Evolutionary conservation across 2,113 vertebrate species (phyloP), one percentile per base, ranked within the genome.

Genomic region (Eretmochelys imbricata): DNA sequence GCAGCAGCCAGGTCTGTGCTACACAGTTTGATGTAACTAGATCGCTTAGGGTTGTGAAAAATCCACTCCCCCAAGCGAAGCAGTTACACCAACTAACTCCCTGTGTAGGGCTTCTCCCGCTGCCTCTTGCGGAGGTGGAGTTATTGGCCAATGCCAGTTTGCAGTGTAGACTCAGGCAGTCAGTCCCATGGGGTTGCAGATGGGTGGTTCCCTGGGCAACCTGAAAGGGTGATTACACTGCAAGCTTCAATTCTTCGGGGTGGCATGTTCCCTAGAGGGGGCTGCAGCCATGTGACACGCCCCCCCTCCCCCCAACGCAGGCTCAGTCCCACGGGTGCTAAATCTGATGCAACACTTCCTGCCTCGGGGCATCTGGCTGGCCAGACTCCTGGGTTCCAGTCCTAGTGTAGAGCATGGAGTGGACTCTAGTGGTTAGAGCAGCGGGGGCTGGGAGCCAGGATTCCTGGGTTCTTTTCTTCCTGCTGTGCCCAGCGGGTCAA

Each of bases 301-400:
- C 38, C 38, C 14, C 14, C 31, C n/a, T n/a, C 35, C 6, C 20
- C 20, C 20, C 0, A 17, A 11, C 2, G 2, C 29, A 14, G 59
- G 59, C 13, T 31, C 29, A 54, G 31, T 17, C 62, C 62, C 35
- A n/a, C 17, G 4, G 35, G 35, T n/a, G 62, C 62, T 69, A 20
- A 65, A n/a, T 14, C 62, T 69, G 14, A n/a, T 17, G 35, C 62
- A 69, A 69, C 16, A n/a, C 62, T 69, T 69, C 62, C 29, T 62
- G 59, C 29, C 59, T 16, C 6, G 27, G 59, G 59, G 29, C 29
- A 62, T 62, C 59, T 38, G 35, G 17, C 35, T n/a, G 65, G 35
- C 35, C 4, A 8, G 65, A 20, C 65, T n/a, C 65, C 65, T 31
- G 27, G 31, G 29, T 19, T n/a, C 35, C 59, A 31, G 31, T 62